These are phyloP conservation scores for pig (Sus scrofa) DNA, from an alignment of 2,113 vertebrate genomes.

Conservation along the genomic window T2T-Sscrofa CM000821.6:21759001-21759500, in stretches of 20 bases:
- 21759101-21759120: neutral
- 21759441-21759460: neutral
- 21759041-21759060: constrained; percentile 9
- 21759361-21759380: neutral
- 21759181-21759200: neutral
- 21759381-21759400: neutral
- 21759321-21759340: constrained; percentile 13
- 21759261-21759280: constrained; percentile 11
- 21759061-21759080: neutral
- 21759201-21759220: neutral
- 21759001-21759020: neutral
- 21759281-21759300: constrained; percentile 16
- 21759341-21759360: neutral
- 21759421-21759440: neutral
- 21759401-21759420: neutral
- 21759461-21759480: neutral
- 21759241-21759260: neutral
- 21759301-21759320: neutral
- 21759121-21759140: neutral
- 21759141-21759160: neutral
- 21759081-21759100: neutral
- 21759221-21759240: neutral
- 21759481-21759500: constrained; percentile 13
- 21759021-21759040: neutral
- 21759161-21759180: neutral